Percentiles rank a stretch among this genome's conserved stretches.
Conservation (phyloP, 2,113 vertebrate species). For the Colius striatus region DNA sequence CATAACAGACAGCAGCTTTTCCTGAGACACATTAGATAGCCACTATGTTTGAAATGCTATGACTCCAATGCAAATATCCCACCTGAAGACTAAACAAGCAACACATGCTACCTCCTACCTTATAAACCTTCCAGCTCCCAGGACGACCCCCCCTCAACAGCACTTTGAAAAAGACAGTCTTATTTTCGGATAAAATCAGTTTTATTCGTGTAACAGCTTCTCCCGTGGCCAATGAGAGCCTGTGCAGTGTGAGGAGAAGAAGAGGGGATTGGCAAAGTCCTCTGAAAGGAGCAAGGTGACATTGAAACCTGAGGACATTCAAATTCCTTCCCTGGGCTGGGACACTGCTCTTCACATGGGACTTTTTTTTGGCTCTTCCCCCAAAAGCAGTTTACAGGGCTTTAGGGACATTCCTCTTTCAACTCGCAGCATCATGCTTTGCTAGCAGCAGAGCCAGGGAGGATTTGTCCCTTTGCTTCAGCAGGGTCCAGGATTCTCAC, state of each 20-base stretch:
- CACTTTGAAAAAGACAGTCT: slow-evolving; percentile 70
- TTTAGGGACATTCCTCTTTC: not conserved
- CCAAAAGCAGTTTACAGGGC: not conserved
- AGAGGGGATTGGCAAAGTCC: slow-evolving; percentile 43
- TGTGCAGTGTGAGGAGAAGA: not conserved
- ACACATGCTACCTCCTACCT: slow-evolving; percentile 81
- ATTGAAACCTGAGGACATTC: slow-evolving; percentile 79
- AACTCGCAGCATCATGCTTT: not conserved
- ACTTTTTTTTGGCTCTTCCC: not conserved
- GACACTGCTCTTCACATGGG: not conserved
- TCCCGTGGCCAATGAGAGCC: slow-evolving; percentile 80
- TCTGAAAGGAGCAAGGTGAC: slow-evolving; percentile 58
- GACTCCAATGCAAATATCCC: not conserved
- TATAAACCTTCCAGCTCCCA: slow-evolving; percentile 67
- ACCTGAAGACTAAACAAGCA: slow-evolving; percentile 17
- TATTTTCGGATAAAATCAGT: slow-evolving; percentile 62
- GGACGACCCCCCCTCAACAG: slow-evolving; percentile 60
- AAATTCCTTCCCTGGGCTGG: slow-evolving; percentile 14
- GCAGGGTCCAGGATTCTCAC: not conserved
- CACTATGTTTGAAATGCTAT: not conserved
- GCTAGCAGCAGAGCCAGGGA: accelerated
- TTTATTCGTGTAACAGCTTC: slow-evolving; percentile 71
- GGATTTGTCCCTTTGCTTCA: not conserved
- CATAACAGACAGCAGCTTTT: not conserved
- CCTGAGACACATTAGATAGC: not conserved